phyloP scores from a whole-genome alignment of 2,797 vertebrate species.

The Cephalopachus bancanus region DNA sequence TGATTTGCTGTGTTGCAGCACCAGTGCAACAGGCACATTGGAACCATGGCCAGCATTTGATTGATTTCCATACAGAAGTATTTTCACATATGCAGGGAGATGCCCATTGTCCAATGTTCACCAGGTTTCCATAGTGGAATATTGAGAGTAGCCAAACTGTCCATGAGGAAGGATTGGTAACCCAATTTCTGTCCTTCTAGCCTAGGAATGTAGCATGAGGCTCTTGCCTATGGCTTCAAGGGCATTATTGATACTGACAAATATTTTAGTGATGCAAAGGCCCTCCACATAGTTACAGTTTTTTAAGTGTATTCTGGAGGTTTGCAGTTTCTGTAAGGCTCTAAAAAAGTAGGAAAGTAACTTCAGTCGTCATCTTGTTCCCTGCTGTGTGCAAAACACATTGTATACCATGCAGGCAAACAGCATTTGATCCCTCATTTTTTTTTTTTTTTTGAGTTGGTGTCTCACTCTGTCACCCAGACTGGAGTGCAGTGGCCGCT shows the following conservation, averaged over 20 bases:
- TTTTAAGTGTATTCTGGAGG: constrained; percentile 11
- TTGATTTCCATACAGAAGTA: not conserved
- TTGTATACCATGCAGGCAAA: not conserved
- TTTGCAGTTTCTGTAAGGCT: constrained; percentile 31
- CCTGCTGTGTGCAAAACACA: not conserved
- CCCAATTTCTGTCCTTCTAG: not conserved
- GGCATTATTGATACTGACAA: not conserved
- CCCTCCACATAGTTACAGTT: not conserved
- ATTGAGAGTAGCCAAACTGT: not conserved
- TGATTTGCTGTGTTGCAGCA: not conserved
- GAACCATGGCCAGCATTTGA: not conserved
- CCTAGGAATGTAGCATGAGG: rapidly evolving
- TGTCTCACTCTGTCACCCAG: too few relatives aligned
- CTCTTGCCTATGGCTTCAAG: not conserved
- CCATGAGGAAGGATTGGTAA: not conserved
- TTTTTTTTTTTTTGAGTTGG: too few relatives aligned
- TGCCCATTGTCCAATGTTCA: not conserved
- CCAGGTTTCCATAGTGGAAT: not conserved
- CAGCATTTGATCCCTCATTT: constrained; percentile 10
- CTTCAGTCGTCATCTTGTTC: not conserved
- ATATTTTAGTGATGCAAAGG: not conserved
- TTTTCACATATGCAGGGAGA: not conserved
- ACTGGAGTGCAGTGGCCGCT: too few relatives aligned
- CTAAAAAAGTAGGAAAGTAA: not conserved
- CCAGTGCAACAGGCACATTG: not conserved